phyloP scores from a whole-genome alignment of 2,888 invertebrate species.

The Metacarcinus magister region DNA sequence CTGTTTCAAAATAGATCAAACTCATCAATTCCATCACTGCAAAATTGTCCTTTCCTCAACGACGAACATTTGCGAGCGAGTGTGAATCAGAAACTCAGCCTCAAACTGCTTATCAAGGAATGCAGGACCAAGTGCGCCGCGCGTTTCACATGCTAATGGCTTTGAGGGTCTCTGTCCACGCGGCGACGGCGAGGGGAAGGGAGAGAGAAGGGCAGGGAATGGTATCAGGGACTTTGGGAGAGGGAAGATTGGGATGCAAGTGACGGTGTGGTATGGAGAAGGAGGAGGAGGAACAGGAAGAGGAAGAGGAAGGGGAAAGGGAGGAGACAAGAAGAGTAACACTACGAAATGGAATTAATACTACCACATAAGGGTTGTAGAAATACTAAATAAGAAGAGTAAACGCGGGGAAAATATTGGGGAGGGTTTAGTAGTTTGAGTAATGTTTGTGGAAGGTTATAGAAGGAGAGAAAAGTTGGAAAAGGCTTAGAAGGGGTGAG shows the following conservation, averaged over 20 bases:
- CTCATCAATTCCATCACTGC: not conserved
- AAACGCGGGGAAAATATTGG: not conserved
- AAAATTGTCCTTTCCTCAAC: not conserved
- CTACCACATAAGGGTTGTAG: not conserved
- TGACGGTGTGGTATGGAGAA: not conserved
- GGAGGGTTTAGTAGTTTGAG: not conserved
- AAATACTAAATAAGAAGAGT: not conserved
- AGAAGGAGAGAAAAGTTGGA: not conserved
- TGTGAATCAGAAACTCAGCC: conserved; percentile 26
- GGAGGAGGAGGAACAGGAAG: not conserved
- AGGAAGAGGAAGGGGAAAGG: too few species aligned
- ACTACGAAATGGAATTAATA: too few species aligned
- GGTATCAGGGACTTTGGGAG: not conserved
- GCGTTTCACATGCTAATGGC: conserved; percentile 14
- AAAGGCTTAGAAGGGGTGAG: not conserved
- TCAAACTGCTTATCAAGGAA: not conserved
- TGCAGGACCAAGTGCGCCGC: conserved; percentile 12
- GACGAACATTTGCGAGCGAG: not conserved
- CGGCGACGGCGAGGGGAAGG: not conserved
- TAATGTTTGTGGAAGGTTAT: not conserved
- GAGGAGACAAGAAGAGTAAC: too few species aligned
- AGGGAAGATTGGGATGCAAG: not conserved
- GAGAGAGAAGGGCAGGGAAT: not conserved
- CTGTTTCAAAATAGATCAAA: not conserved
- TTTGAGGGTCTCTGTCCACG: conserved; percentile 15